A percentile compares a stretch with the other conserved stretches of the same genome.
Evolutionary conservation across 2,113 vertebrate genomes (phyloP).

Genomic region (Rutilus rutilus): DNA sequence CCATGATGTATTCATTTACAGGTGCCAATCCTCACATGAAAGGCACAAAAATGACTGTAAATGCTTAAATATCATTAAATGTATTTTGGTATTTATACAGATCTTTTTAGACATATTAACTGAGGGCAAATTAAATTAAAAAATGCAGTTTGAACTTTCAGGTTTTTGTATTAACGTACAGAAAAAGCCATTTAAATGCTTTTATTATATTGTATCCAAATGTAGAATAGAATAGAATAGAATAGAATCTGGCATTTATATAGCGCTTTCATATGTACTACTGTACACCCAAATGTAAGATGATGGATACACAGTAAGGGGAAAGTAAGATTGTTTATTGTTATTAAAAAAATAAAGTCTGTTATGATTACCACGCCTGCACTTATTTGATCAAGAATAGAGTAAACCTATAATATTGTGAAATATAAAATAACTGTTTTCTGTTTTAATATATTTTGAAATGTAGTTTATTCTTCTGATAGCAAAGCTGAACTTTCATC

Average conservation of each 20-base stretch:
- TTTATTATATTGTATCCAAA: background rate
- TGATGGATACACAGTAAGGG: background rate
- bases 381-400: background rate
- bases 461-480: background rate
- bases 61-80: background rate
- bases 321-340: too few relatives aligned
- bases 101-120: background rate
- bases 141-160: background rate
- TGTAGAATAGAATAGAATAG: too few relatives aligned
- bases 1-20: background rate
- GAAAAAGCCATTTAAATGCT: background rate
- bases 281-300: background rate
- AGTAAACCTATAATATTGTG: background rate
- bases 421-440: background rate
- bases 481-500: background rate
- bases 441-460: background rate
- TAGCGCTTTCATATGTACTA: too few relatives aligned
- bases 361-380: background rate
- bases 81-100: background rate
- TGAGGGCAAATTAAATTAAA: background rate
- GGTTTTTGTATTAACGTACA: background rate
- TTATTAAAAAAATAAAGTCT: too few relatives aligned
- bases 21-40: background rate
- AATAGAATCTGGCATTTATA: too few relatives aligned
- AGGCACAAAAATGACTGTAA: background rate